Base-by-base conservation (phyloP, 2,113 vertebrate species). In the Oncorhynchus masou region DNA sequence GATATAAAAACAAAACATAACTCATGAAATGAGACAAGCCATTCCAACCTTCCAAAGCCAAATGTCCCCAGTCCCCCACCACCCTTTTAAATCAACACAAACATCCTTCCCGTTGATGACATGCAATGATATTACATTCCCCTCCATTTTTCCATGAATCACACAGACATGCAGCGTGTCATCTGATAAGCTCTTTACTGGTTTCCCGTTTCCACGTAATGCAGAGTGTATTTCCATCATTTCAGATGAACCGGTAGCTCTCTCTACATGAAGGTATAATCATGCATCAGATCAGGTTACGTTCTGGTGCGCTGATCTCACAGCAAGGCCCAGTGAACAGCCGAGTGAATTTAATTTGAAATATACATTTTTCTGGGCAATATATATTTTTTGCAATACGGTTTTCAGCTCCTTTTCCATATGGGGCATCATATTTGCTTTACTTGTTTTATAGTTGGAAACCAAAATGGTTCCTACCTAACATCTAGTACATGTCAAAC, bases 1-100 rank as follows among this genome's bases (percentile, higher is more conserved):
- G 27, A 75, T 34, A 15, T 54, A 24, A 73, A 57, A 74, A 72
- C 29, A 67, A 77, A 69, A 60, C 27, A 29, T 12, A 60, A 54
- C 49, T 54, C 70, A 74, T 39, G 72, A 85, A 54, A 71, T 81
- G 73, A 82, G 76, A 80, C 45, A 39, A 81, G 62, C 45, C 1
- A 20, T 57, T 79, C 24, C 34, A 59, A 48, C 20, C 31, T 39
- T 20, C 67, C 49, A 51, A 12, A 54, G 11, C 39, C 74, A 73
- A 73, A 48, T 27, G 15, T 62, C 59, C 70, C 45, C 68, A 45
- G 1, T 24, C 8, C 5, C 5, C 5, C 80, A 73, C 65, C n/a
- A 20, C 12, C 11, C 27, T 24, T 15, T 15, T 16, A 67, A 68
- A 68, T 34, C 15, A 29, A 34, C 27, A 68, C 27, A 68, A 39